phyloP scores from a whole-genome alignment of 2,113 vertebrate species.

The Carassius carassius region DNA sequence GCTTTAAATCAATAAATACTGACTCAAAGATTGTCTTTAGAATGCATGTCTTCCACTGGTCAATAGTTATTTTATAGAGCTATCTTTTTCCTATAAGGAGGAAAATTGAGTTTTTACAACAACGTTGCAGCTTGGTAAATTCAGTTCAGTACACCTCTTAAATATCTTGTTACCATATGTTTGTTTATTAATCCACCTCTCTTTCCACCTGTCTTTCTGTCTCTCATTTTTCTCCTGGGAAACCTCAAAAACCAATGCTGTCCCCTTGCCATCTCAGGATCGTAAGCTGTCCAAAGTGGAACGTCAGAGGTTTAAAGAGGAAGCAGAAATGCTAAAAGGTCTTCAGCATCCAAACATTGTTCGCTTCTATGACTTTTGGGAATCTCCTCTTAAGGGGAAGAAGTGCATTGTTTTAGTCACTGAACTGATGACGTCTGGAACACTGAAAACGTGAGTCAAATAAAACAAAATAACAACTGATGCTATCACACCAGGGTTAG shows the following conservation, averaged over 20 bases:
- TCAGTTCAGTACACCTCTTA: not conserved
- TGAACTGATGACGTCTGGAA: constrained; percentile 97
- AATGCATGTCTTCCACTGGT: not conserved
- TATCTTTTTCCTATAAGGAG: not conserved
- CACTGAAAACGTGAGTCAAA: constrained; percentile 93
- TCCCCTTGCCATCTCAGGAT: constrained; percentile 75
- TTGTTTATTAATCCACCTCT: not conserved
- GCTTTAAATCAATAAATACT: not conserved
- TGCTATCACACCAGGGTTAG: not conserved
- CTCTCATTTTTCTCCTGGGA: not conserved
- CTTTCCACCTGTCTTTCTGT: not conserved
- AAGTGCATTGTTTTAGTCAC: constrained; percentile 96
- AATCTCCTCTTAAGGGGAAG: constrained; percentile 91
- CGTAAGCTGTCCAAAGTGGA: constrained; percentile 93
- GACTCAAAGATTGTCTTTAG: not conserved
- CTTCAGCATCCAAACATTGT: constrained; percentile 98
- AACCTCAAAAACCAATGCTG: not conserved
- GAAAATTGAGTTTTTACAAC: not conserved
- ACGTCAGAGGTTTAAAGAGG: constrained; percentile 95
- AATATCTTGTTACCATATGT: not conserved
- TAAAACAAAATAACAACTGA: not conserved
- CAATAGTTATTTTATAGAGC: not conserved
- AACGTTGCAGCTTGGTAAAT: not conserved
- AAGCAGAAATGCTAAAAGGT: constrained; percentile 97
- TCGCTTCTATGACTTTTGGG: constrained; percentile 98